A percentile compares a stretch with the other conserved stretches of the same genome.
Evolutionary conservation across 1,140 invertebrate genomes (phyloP).

Genomic region (Heliconius eleuchia): DNA sequence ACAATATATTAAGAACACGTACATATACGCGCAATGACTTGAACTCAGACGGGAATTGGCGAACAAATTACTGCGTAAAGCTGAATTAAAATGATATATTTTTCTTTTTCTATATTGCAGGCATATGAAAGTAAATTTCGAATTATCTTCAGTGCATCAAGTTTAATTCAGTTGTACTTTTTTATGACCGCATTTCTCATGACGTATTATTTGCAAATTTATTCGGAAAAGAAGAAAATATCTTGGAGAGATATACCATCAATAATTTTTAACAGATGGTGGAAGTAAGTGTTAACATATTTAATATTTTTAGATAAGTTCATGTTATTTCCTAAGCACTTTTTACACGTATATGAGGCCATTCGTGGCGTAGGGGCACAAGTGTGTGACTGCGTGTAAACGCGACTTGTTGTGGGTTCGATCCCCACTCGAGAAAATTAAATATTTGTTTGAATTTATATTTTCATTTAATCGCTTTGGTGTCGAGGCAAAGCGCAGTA

Average conservation of each 20-base stretch:
- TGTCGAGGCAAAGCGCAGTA: no score
- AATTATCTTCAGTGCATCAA: slow-evolving; percentile 43
- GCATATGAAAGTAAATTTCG: background rate
- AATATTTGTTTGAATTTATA: no score
- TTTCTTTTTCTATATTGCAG: background rate
- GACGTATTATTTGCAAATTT: slow-evolving; percentile 47
- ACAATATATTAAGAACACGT: no score
- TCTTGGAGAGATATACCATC: slow-evolving; percentile 37
- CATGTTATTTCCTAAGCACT: background rate
- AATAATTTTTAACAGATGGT: slow-evolving; percentile 40
- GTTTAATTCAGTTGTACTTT: slow-evolving; percentile 73
- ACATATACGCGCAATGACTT: no score
- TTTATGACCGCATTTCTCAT: slow-evolving; percentile 70
- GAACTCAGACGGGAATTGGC: no score
- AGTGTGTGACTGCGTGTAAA: no score
- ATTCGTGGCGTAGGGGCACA: no score
- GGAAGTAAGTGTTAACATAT: slow-evolving; percentile 39
- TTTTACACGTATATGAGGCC: no score
- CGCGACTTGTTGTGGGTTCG: no score
- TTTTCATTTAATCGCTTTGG: no score
- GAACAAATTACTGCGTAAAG: no score
- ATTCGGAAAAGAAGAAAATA: slow-evolving; percentile 24
- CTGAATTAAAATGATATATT: background rate
- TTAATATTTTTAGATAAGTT: slow-evolving; percentile 5
- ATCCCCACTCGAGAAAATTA: no score